Percentiles rank a stretch among this genome's conserved stretches.
phyloP scores from a whole-genome alignment of 2,797 vertebrate species.

The Synaphobranchus kaupii region DNA sequence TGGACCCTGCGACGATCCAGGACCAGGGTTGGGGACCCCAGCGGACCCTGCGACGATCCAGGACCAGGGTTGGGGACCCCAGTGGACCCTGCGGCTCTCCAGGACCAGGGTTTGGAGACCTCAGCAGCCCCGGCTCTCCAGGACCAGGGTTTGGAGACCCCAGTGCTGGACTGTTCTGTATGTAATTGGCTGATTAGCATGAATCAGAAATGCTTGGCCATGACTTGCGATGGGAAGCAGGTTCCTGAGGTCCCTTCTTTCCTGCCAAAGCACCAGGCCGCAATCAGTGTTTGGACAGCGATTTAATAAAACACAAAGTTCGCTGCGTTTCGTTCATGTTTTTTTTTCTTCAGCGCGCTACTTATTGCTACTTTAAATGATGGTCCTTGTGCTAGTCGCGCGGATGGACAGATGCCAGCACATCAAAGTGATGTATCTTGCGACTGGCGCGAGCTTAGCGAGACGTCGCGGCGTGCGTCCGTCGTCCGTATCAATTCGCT shows the following conservation, averaged over 20 bases:
- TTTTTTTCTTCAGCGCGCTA: slow-evolving; percentile 61
- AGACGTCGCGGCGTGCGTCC: slow-evolving; percentile 53
- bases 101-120: too few species aligned
- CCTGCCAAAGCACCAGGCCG: slow-evolving; percentile 50
- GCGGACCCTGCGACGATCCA: too few species aligned
- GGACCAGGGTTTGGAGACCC: too few species aligned
- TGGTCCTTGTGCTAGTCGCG: not conserved
- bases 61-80: too few species aligned
- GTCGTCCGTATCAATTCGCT: slow-evolving; percentile 63
- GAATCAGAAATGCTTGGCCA: slow-evolving; percentile 56
- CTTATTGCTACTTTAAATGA: slow-evolving; percentile 60
- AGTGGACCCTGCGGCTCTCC: too few species aligned
- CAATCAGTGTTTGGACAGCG: slow-evolving; percentile 50
- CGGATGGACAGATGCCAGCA: slow-evolving; percentile 40
- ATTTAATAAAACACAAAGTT: slow-evolving; percentile 50
- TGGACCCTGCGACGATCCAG: too few species aligned
- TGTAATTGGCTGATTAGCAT: slow-evolving; percentile 56
- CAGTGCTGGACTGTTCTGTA: not conserved
- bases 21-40: too few species aligned
- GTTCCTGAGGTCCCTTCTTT: slow-evolving; percentile 47
- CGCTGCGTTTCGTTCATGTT: slow-evolving; percentile 54
- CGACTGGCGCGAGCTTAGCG: slow-evolving; percentile 51
- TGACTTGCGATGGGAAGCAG: slow-evolving; percentile 58
- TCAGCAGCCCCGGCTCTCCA: too few species aligned
- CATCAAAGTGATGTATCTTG: slow-evolving; percentile 58